A percentile compares a stretch with the other conserved stretches of the same genome.
phyloP scores from a whole-genome alignment of 1,140 invertebrate genomes.

The Bombyx mandarina region DNA sequence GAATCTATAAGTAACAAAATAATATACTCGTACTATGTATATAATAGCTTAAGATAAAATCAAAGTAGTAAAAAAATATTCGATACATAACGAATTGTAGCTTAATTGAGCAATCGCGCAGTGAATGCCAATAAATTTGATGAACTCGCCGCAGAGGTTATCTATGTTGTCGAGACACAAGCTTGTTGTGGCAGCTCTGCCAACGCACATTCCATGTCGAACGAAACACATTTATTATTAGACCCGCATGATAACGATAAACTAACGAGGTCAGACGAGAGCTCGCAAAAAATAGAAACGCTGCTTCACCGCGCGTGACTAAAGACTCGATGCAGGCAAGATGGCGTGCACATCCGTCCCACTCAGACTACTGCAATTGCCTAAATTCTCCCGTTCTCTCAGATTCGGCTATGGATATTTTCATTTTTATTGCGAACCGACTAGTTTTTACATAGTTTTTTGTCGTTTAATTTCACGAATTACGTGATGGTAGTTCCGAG shows the following conservation, averaged over 20 bases:
- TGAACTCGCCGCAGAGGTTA: constrained; percentile 48
- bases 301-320: constrained; percentile 61
- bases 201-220: constrained; percentile 39
- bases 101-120: constrained; percentile 16
- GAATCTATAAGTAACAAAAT: constrained; percentile 12
- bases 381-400: constrained; percentile 27
- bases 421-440: constrained; percentile 53
- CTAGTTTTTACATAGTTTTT: constrained; percentile 43
- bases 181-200: constrained; percentile 23
- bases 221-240: constrained; percentile 64
- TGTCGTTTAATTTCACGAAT: constrained; percentile 54
- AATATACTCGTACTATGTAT: constrained; percentile 8
- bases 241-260: constrained; percentile 65
- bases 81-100: not conserved
- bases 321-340: constrained; percentile 58
- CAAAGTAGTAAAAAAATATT: not conserved
- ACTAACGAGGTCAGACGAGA: constrained; percentile 65
- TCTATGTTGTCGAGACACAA: constrained; percentile 43
- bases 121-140: constrained; percentile 29
- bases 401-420: constrained; percentile 55
- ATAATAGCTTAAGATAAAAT: constrained; percentile 6
- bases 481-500: constrained; percentile 42
- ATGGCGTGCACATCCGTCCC: constrained; percentile 48
- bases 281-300: constrained; percentile 67
- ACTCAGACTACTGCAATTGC: constrained; percentile 21